phyloP scores from a whole-genome alignment of 1,140 invertebrate species.

The Mizuhopecten yessoensis region DNA sequence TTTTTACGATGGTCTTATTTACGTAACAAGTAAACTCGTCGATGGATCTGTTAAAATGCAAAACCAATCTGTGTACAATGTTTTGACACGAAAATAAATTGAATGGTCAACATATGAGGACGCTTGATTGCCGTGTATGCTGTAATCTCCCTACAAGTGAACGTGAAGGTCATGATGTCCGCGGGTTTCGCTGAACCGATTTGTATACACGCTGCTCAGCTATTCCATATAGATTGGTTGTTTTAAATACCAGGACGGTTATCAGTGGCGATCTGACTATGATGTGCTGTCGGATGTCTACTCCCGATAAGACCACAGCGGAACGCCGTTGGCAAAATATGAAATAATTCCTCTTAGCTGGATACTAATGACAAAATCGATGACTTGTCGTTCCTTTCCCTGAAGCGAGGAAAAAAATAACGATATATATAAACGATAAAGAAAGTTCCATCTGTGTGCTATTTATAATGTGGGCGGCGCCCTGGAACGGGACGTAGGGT shows the following conservation, averaged over 20 bases:
- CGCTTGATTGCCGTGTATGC: not conserved
- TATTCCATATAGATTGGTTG: slow-evolving; percentile 34
- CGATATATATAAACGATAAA: slow-evolving; percentile 11
- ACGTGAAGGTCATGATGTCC: not conserved
- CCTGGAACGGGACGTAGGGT: not conserved
- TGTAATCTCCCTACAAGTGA: not conserved
- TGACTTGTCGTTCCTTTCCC: slow-evolving; percentile 15
- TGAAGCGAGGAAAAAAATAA: slow-evolving; percentile 14
- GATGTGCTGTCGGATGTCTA: slow-evolving; percentile 15
- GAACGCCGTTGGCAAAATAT: slow-evolving; percentile 31
- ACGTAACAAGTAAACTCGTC: no score
- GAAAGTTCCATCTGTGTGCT: not conserved
- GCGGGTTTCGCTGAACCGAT: not conserved
- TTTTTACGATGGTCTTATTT: no score
- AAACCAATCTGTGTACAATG: not conserved
- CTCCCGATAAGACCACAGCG: not conserved
- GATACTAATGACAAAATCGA: slow-evolving; percentile 39
- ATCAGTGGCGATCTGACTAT: slow-evolving; percentile 7
- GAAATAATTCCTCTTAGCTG: slow-evolving; percentile 16
- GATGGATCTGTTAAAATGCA: no score
- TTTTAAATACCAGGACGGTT: not conserved
- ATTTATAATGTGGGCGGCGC: not conserved
- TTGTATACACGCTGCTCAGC: slow-evolving; percentile 11
- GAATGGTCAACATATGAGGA: not conserved
- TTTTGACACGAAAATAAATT: slow-evolving; percentile 21